A percentile compares a stretch with the other conserved stretches of the same genome.
These are phyloP conservation scores for Xylota sylvarum DNA, from an alignment of 2,888 invertebrate genomes.

Conservation along the genomic window DNA sequence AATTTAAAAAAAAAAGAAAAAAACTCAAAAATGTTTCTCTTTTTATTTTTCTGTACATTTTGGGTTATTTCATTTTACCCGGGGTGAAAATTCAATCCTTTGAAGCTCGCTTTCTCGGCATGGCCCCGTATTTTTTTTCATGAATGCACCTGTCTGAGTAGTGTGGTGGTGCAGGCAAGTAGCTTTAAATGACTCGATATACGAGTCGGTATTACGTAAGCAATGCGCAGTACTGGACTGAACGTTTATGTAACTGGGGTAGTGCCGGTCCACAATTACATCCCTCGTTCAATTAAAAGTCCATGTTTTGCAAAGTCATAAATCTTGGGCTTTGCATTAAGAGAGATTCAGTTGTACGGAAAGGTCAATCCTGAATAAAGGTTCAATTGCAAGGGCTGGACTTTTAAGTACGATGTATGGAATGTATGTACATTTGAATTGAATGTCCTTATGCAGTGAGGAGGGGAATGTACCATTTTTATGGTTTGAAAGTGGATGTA, in stretches of 20 bases:
- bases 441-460: neutral
- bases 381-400: constrained; percentile 12
- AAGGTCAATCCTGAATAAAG: constrained; percentile 8
- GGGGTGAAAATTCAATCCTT: constrained; percentile 28
- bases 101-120: constrained; percentile 12
- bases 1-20: constrained; percentile 2
- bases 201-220: constrained; percentile 33
- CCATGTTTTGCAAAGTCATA: constrained; percentile 27
- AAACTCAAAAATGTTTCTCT: neutral
- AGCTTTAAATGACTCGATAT: constrained; percentile 10
- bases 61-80: constrained; percentile 16
- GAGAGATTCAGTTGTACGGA: neutral
- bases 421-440: neutral
- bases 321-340: constrained; percentile 23
- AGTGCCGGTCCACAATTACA: neutral
- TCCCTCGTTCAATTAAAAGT: constrained; percentile 21
- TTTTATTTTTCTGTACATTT: constrained; percentile 24
- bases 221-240: neutral
- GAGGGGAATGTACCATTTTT: neutral
- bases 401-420: constrained; percentile 4
- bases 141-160: constrained; percentile 23
- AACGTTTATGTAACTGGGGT: neutral
- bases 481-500: neutral
- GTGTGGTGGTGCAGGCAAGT: neutral
- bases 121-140: neutral